A percentile compares a stretch with the other conserved stretches of the same genome.
Conservation (phyloP, 1,140 invertebrate species). For the Drosophila grimshawi region DNA sequence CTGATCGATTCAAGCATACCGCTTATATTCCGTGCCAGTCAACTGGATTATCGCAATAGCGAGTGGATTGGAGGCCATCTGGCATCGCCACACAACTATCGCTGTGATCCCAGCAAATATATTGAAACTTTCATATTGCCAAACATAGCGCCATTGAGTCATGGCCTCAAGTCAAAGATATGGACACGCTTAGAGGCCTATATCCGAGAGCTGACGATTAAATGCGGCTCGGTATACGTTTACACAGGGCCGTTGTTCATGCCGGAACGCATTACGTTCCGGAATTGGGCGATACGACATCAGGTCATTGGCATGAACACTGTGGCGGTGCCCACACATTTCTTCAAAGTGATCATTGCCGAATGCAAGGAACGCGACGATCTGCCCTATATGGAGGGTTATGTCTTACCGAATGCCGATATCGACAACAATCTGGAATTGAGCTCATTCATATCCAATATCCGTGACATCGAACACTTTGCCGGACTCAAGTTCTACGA, state of each 20-base stretch:
- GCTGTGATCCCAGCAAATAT: slow-evolving; percentile 95
- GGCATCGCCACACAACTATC: slow-evolving; percentile 89
- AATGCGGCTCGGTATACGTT: slow-evolving; percentile 95
- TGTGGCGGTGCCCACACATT: slow-evolving; percentile 99
- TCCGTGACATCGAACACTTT: slow-evolving; percentile 95
- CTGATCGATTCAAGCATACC: slow-evolving; percentile 94
- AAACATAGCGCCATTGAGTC: slow-evolving; percentile 97
- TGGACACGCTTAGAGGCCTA: slow-evolving; percentile 97
- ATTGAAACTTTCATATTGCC: slow-evolving; percentile 92
- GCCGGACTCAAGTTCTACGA: slow-evolving; percentile 97
- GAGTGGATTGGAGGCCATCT: slow-evolving; percentile 92
- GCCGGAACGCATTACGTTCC: slow-evolving; percentile 92
- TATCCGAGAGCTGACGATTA: slow-evolving; percentile 90
- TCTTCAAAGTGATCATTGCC: slow-evolving; percentile 96
- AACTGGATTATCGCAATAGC: slow-evolving; percentile 91
- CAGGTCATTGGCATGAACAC: slow-evolving; percentile 97
- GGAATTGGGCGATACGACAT: slow-evolving; percentile 96
- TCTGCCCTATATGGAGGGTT: slow-evolving; percentile 94
- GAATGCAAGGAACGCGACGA: slow-evolving; percentile 87
- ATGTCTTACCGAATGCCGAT: slow-evolving; percentile 95
- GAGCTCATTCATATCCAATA: slow-evolving; percentile 91
- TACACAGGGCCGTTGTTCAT: slow-evolving; percentile 98
- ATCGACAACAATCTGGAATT: slow-evolving; percentile 91
- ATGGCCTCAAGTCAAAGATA: slow-evolving; percentile 95
- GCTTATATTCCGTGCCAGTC: slow-evolving; percentile 92